Base-by-base conservation (phyloP, 2,888 invertebrate species). In the Drosophila limbata region DNA sequence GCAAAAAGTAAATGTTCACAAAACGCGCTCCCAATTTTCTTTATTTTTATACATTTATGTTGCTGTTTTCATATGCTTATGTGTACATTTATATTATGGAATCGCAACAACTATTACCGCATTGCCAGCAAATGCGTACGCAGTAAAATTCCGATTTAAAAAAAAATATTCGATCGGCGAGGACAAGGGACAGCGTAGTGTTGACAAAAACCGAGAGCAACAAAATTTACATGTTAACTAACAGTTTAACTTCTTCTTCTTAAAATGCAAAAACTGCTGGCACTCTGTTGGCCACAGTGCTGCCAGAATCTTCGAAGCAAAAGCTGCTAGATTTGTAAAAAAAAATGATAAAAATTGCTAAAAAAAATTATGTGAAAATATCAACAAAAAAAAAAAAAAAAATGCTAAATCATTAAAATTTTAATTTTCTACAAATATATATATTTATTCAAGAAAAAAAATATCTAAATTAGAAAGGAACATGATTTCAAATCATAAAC, bases 201-300 rank as follows among this genome's bases (percentile, higher is more conserved):
- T 75, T 75, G 77, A 75, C 75, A 75, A 79, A 75, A 75, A 79
- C 70, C 75, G 31, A 69, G 70, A 56, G 61, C 68, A 73, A 79
- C 55, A 78, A 57, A 78, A 44, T 25, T 42, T 25, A 15, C 19
- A 35, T 31, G 75, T 74, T 78, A 66, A 37, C 48, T 73, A 78
- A 73, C 79, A 74, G 67, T 21, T n/a, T 11, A 3, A 3, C 10
- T 25, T 37, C 37, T 52, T 52, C 44, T n/a, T 44, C 15, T 15
- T 3, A 13, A 45, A 11, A 35, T 10, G 21, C 21, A 19, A 17
- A 13, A 15, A 13, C 55, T 55, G 55, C 45, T 25, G 15, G 1
- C 44, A 6, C 33, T 10, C 25, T 25, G 48, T 50, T 69, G 31
- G 11, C 40, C 33, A 44, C 9, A n/a, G n/a, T n/a, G n/a, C n/a